Evolutionary conservation across 2,113 vertebrate species (phyloP).

Genomic region (Oenanthe oenanthe): DNA sequence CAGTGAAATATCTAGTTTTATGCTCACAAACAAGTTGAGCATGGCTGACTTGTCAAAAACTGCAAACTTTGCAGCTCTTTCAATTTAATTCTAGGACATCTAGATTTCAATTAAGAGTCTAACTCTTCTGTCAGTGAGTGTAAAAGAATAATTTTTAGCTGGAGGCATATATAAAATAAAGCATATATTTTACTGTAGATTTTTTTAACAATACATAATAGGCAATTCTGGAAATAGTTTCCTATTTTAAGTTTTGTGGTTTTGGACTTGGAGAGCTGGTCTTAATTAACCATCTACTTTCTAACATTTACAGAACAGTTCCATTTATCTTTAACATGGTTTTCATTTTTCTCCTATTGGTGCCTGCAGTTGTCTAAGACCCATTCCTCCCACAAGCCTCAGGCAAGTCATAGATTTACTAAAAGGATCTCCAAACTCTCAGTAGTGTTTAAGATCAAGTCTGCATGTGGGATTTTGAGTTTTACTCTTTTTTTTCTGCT

Average conservation of each 20-base stretch:
- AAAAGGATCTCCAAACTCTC: conserved; percentile 47
- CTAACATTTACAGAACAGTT: conserved; percentile 78
- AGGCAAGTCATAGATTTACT: conserved; percentile 72
- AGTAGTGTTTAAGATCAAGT: conserved; percentile 61
- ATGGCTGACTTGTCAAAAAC: conserved; percentile 54
- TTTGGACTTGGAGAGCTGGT: conserved; percentile 78
- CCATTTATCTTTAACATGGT: conserved; percentile 82
- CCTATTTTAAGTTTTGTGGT: conserved; percentile 82
- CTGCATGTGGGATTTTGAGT: conserved; percentile 26
- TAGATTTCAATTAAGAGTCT: conserved; percentile 65
- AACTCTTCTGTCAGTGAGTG: conserved; percentile 59
- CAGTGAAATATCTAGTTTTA: conserved; percentile 28
- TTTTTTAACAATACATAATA: conserved; percentile 79
- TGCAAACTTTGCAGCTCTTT: conserved; percentile 65
- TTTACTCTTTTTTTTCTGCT: neutral
- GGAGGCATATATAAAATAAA: conserved; percentile 76
- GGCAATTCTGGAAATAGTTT: conserved; percentile 84
- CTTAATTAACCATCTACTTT: conserved; percentile 83
- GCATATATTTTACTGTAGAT: conserved; percentile 73
- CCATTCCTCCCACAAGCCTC: conserved; percentile 73
- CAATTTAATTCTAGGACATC: conserved; percentile 70
- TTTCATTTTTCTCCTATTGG: conserved; percentile 80
- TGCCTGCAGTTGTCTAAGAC: conserved; percentile 74
- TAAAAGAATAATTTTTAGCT: conserved; percentile 73
- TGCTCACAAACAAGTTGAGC: conserved; percentile 25